Base-by-base conservation (phyloP, 2,797 vertebrate genomes). In the Scolopax rusticola region DNA sequence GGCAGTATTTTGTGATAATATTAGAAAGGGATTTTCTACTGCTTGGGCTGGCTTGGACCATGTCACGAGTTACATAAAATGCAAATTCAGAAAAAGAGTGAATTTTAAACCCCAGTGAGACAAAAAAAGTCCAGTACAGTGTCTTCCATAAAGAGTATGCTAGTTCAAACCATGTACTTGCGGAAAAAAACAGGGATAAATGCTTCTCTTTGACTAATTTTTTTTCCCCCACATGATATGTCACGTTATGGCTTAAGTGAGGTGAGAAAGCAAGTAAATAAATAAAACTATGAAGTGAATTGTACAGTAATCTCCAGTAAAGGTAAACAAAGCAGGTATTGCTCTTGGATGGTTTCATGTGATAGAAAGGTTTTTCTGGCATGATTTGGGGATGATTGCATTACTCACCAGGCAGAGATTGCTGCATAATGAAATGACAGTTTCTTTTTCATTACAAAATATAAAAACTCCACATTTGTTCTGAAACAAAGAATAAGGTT, bases 381-480 rank as follows among this genome's bases (percentile, higher is more conserved):
- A 28, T 57, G 28, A 38, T 76, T 51, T 70, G 80, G 51, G 63
- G 73, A 18, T 67, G 69, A 65, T 43, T 78, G 38, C 25, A 2
- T 86, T 90, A 65, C 89, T 91, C 76, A 30, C 8, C 19, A 70
- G 87, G 67, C 93, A 89, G 18, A 56, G 69, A 87, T 75, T 89
- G 84, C 82, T 90, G 93, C 74, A 43, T 56, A 67, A 53, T 64
- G 60, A 93, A 96, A 90, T 79, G 85, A 87, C 75, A 90, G 76
- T 69, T 93, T 95, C 77, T 89, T 45, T 51, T 95, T 90, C 7
- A 1, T 70, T 87, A 51, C 75, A 80, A 89, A 96, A 92, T 82
- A 67, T 16, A 33, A 76, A 86, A 90, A 4, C 70, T 69, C 38
- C 38, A 28, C 20, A 3, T 95, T 95, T 78, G 48, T 64, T 82